Percentiles rank a stretch among this genome's conserved stretches.
These are phyloP conservation scores for Suillia variegata DNA, from an alignment of 2,888 invertebrate genomes.

Conservation along the genomic window DNA sequence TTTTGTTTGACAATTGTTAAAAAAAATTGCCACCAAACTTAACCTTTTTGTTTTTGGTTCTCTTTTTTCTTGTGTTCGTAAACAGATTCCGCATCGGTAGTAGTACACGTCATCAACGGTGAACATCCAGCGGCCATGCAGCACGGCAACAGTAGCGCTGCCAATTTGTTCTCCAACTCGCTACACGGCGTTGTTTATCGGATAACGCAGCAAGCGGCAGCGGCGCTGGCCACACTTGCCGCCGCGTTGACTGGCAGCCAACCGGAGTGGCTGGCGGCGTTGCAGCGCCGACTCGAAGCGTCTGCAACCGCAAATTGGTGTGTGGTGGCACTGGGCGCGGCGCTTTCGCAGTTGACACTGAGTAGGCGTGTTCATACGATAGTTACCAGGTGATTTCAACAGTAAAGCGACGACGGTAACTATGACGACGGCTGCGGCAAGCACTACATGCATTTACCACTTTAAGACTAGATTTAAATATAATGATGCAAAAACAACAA, in stretches of 20 bases:
- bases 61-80: no score
- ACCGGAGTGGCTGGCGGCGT: conserved; percentile 26
- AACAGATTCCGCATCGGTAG: conserved; percentile 75
- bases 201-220: conserved; percentile 24
- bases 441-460: no score
- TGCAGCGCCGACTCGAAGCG: conserved; percentile 18
- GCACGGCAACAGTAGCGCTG: conserved; percentile 61
- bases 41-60: no score
- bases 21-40: no score
- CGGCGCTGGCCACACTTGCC: conserved; percentile 28
- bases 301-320: conserved; percentile 21
- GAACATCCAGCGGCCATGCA: conserved; percentile 71
- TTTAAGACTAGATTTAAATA: no score
- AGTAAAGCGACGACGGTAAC: neutral
- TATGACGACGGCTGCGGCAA: no score
- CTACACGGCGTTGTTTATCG: conserved; percentile 39
- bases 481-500: no score
- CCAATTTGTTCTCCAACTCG: conserved; percentile 44
- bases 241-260: conserved; percentile 32
- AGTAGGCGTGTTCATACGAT: conserved; percentile 9
- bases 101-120: conserved; percentile 80
- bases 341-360: conserved; percentile 25
- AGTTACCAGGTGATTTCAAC: conserved; percentile 24
- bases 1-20: no score
- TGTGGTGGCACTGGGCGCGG: conserved; percentile 21